phyloP scores from a whole-genome alignment of 2,797 vertebrate genomes.

The Emydoidea blandingii region DNA sequence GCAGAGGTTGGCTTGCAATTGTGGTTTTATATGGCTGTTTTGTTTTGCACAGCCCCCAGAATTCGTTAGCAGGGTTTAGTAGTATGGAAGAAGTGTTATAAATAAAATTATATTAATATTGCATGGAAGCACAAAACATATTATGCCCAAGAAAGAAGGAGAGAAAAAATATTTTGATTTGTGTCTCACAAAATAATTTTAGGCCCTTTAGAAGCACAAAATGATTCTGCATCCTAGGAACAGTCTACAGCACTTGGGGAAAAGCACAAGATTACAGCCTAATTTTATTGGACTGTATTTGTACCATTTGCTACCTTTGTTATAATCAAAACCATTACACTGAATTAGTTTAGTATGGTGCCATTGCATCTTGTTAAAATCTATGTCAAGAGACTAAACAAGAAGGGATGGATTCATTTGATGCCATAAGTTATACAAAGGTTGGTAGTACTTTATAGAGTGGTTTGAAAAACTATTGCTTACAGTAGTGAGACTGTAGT shows the following conservation, averaged over 20 bases:
- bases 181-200: conserved; percentile 30
- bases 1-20: not conserved
- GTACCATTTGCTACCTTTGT: not conserved
- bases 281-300: conserved; percentile 2
- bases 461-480: not conserved
- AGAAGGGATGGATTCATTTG: not conserved
- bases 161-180: conserved; percentile 45
- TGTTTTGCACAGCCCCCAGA: not conserved
- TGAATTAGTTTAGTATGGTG: not conserved
- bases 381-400: not conserved
- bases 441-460: not conserved
- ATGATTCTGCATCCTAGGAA: conserved; percentile 26
- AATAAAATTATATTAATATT: not conserved
- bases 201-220: conserved; percentile 21
- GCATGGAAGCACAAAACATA: not conserved
- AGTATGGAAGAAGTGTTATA: not conserved
- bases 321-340: conserved; percentile 25
- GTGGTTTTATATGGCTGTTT: not conserved
- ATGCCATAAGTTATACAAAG: not conserved
- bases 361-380: not conserved
- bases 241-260: conserved; percentile 7
- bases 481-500: accelerated
- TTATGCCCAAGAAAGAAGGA: not conserved
- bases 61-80: not conserved
- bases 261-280: not conserved